These are phyloP conservation scores for Phyto melanocephala DNA, from an alignment of 2,888 invertebrate species.

Conservation along the genomic window DNA sequence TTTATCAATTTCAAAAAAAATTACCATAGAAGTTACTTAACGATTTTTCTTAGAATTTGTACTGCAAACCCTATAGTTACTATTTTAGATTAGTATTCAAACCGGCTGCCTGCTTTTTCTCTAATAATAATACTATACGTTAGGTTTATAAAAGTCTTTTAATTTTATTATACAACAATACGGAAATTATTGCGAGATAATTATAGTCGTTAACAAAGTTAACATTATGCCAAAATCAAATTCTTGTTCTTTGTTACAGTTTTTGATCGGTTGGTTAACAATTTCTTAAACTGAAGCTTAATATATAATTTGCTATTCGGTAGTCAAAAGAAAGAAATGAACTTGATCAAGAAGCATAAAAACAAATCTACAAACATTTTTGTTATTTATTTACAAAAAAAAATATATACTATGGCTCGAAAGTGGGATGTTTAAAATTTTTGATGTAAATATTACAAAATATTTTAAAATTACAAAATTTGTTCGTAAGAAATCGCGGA, in stretches of 20 bases:
- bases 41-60: too few relatives aligned
- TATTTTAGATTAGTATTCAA: too few relatives aligned
- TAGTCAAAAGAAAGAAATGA: not conserved
- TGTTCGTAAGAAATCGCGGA: too few relatives aligned
- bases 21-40: too few relatives aligned
- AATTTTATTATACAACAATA: conserved; percentile 15
- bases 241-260: conserved; percentile 24
- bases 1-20: too few relatives aligned
- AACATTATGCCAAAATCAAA: not conserved
- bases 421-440: too few relatives aligned
- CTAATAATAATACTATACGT: too few relatives aligned
- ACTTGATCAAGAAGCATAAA: conserved; percentile 15
- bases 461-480: too few relatives aligned
- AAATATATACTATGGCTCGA: not conserved
- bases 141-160: not conserved
- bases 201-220: conserved; percentile 10
- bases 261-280: not conserved
- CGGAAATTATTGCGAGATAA: conserved; percentile 5
- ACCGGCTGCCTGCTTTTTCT: too few relatives aligned
- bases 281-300: not conserved
- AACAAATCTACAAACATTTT: not conserved
- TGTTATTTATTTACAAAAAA: not conserved
- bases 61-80: conserved; percentile 10
- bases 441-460: too few relatives aligned
- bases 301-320: not conserved